These are phyloP conservation scores for Bufo gargarizans DNA, from an alignment of 2,113 vertebrate genomes.

Conservation along the genomic window DNA sequence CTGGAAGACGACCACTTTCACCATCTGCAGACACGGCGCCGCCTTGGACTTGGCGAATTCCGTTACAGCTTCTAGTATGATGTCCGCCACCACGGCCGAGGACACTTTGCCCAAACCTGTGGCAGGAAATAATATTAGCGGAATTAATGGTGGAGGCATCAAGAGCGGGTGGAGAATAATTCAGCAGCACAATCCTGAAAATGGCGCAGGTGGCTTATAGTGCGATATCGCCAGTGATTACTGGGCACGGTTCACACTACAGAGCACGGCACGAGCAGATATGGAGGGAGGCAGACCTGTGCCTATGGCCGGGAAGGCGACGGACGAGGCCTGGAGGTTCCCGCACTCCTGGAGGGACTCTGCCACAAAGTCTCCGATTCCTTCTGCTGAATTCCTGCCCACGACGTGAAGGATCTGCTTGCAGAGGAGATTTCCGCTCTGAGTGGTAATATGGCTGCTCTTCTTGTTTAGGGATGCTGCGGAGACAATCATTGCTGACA, in stretches of 20 bases:
- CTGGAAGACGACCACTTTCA: constrained; percentile 88
- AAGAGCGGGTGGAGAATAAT: too few species aligned
- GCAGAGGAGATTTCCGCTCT: constrained; percentile 78
- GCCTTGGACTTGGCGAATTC: constrained; percentile 74
- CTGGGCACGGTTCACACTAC: too few species aligned
- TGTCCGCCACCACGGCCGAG: constrained; percentile 75
- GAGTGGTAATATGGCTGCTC: constrained; percentile 74
- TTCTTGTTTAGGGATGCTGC: constrained; percentile 70
- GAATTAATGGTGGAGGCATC: too few species aligned
- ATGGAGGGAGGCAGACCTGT: constrained; percentile 77
- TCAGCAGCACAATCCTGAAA: too few species aligned
- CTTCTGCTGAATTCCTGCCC: not conserved
- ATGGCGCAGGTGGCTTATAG: too few species aligned
- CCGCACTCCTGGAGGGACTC: constrained; percentile 77
- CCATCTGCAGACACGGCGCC: constrained; percentile 60
- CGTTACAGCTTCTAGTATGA: constrained; percentile 78
- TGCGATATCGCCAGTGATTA: too few species aligned
- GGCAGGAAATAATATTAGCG: not conserved
- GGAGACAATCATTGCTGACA: not conserved
- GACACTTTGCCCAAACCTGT: constrained; percentile 75
- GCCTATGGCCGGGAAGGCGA: constrained; percentile 89
- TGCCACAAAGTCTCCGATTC: constrained; percentile 67
- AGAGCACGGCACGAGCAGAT: not conserved
- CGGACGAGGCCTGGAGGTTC: constrained; percentile 68
- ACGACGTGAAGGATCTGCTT: constrained; percentile 83